Evolutionary conservation across 1,140 invertebrate genomes (phyloP), one percentile per base, ranked within the genome.

Genomic region (Megalopta genalis): DNA sequence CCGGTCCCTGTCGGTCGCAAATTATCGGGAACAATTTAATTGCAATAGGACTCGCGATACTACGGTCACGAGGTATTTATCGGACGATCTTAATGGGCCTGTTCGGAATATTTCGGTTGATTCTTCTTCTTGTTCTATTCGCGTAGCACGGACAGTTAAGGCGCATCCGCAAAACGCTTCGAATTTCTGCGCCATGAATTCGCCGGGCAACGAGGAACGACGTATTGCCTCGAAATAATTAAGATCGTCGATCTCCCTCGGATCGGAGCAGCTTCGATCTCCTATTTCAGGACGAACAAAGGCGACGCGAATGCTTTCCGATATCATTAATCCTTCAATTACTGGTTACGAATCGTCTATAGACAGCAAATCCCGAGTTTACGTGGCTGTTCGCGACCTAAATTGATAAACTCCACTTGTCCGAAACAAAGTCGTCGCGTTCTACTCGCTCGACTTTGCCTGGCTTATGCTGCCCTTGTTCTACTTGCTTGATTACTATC

Each of bases 21-120:
- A 75, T 76, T 42, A 68, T 70, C 67, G 39, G 0, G 46, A 37
- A 54, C 37, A 46, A 59, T 80, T 83, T 84, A 80, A 80, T 83
- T 70, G 54, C 70, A 23, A 42, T 32, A n/a, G 52, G 59, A 69
- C 23, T 54, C 67, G 63, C 21, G 39, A 59, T 59, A 66, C 72
- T 1, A 23, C n/a, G 66, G 16, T 57, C 52, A 52, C 62, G 75
- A 57, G 54, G 67, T 25, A 32, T 71, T 71, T 54, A 64, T 71
- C 46, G 32, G 10, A 9, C 37, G 23, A 62, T 64, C 68, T 71
- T 64, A 70, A 71, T 64, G 59, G 23, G 39, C 23, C 21, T 14
- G 68, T 23, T 14, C n/a, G n/a, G 32, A 71, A 71, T 54, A 64
- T 77, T 63, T 70, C 23, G 27, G 4, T 49, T 18, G 6, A 27